These are phyloP conservation scores for Acanthacorydalis orientalis DNA, from an alignment of 2,888 invertebrate species.

Conservation along the genomic window DNA sequence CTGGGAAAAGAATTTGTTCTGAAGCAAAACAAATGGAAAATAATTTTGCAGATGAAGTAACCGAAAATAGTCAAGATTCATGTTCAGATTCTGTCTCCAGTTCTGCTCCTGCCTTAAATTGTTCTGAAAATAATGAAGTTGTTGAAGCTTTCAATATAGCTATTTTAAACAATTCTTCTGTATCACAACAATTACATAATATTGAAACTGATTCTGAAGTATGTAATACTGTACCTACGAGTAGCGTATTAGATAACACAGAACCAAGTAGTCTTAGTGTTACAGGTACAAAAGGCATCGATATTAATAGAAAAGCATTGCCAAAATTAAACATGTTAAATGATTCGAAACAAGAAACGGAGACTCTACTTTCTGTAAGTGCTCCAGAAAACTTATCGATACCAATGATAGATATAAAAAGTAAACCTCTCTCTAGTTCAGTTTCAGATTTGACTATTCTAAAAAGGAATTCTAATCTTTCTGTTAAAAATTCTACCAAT, in stretches of 20 bases:
- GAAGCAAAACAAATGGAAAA: conserved; percentile 15
- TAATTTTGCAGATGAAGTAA: conserved; percentile 16
- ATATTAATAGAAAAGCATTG: conserved; percentile 19
- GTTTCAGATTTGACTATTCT: not conserved
- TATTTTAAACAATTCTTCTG: conserved; percentile 12
- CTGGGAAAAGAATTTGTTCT: conserved; percentile 20
- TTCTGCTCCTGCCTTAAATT: conserved; percentile 12
- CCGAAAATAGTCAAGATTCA: conserved; percentile 22
- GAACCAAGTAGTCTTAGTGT: not conserved
- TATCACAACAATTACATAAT: not conserved
- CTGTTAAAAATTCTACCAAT: too few species aligned
- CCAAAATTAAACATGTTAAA: conserved; percentile 9
- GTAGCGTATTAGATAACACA: not conserved
- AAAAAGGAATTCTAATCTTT: not conserved
- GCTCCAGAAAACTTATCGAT: conserved; percentile 43
- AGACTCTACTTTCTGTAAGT: conserved; percentile 39
- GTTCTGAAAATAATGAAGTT: conserved; percentile 17
- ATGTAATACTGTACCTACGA: not conserved
- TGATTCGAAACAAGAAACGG: conserved; percentile 26
- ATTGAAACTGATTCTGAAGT: not conserved
- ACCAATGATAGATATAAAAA: not conserved
- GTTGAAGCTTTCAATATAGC: conserved; percentile 21
- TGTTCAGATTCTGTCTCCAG: not conserved
- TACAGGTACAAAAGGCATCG: conserved; percentile 23
- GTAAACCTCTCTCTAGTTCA: not conserved